Evolutionary conservation across 2,888 invertebrate species (phyloP).

Genomic region (Archips crataeganus): DNA sequence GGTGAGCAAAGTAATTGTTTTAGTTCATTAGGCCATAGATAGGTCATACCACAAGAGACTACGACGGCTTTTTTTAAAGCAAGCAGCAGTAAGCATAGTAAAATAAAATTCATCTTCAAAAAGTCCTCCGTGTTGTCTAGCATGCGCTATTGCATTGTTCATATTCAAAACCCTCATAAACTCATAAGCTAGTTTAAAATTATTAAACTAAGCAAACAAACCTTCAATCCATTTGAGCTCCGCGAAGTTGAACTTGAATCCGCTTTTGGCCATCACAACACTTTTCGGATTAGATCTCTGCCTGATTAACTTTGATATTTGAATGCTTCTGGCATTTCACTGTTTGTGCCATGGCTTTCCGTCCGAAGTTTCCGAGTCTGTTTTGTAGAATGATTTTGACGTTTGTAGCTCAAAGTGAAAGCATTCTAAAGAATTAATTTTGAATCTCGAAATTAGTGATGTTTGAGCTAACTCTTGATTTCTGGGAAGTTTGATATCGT

Average conservation of each 20-base stretch:
- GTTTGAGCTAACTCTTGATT: not conserved
- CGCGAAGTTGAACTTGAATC: not conserved
- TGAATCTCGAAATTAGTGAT: not conserved
- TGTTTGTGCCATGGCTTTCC: conserved; percentile 2
- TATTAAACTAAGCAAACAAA: not conserved
- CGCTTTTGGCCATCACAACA: conserved; percentile 3
- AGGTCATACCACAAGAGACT: too few species aligned
- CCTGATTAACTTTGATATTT: conserved; percentile 30
- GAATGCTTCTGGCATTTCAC: conserved; percentile 22
- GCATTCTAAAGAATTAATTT: not conserved
- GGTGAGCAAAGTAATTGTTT: too few species aligned
- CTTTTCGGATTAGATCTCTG: conserved; percentile 24
- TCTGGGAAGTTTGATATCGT: not conserved
- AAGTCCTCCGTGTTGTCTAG: too few species aligned
- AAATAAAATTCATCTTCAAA: too few species aligned
- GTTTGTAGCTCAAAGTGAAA: not conserved
- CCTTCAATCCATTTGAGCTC: not conserved
- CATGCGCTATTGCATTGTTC: too few species aligned
- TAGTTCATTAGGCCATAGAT: too few species aligned
- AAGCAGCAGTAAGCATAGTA: too few species aligned
- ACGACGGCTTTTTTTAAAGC: too few species aligned
- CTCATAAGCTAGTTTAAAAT: too few species aligned
- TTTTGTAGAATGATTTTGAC: not conserved
- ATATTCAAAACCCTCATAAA: too few species aligned
- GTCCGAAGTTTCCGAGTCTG: not conserved